Conservation (phyloP, 1,140 invertebrate genomes). For the Papilio dardanus region DNA sequence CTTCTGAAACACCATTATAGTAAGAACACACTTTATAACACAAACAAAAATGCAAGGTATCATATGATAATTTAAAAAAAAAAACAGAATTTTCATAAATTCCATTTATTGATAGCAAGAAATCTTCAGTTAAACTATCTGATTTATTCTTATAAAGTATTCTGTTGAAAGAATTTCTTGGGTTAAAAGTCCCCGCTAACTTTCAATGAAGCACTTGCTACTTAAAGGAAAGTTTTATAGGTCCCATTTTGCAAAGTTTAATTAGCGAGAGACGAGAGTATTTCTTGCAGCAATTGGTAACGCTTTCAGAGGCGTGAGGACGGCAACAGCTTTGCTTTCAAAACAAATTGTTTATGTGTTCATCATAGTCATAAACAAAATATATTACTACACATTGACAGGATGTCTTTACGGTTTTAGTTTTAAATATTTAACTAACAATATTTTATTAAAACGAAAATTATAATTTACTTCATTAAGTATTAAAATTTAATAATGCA, state of each 20-base stretch:
- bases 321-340: background rate
- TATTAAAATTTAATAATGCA: background rate
- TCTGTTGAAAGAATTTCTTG: slow-evolving; percentile 2
- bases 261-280: background rate
- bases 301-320: background rate
- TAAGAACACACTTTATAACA: too few relatives aligned
- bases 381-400: background rate
- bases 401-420: too few relatives aligned
- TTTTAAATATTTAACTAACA: too few relatives aligned
- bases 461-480: background rate
- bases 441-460: too few relatives aligned
- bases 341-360: background rate
- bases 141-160: slow-evolving; percentile 1
- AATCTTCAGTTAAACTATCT: background rate
- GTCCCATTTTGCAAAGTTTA: slow-evolving; percentile 27
- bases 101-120: background rate
- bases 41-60: too few relatives aligned
- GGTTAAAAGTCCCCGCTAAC: slow-evolving; percentile 23
- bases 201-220: slow-evolving; percentile 32
- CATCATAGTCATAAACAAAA: background rate
- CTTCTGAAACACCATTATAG: too few relatives aligned
- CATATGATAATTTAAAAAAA: too few relatives aligned
- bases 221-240: slow-evolving; percentile 34
- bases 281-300: background rate
- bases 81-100: background rate